These are phyloP conservation scores for Alauda arvensis DNA, from an alignment of 2,797 vertebrate genomes.

Conservation along the genomic window DNA sequence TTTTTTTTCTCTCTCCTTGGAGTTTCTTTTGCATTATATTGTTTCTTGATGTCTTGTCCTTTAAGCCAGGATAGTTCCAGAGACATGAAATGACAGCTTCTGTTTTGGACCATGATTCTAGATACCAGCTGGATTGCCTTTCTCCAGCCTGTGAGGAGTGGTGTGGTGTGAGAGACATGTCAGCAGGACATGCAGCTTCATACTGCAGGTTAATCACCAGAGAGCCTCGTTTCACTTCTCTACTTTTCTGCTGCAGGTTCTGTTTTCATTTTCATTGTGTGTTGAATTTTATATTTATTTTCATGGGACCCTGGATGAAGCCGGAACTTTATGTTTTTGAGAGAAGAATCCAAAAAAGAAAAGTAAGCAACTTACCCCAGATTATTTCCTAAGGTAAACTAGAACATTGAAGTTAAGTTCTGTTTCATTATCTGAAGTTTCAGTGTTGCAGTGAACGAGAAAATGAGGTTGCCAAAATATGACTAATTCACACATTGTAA, in stretches of 20 bases:
- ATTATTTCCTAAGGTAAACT: neutral
- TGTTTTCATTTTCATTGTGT: conserved; percentile 20
- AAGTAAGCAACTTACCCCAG: neutral
- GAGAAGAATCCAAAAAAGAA: neutral
- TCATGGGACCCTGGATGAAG: neutral
- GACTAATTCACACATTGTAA: neutral
- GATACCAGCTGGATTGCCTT: conserved; percentile 31
- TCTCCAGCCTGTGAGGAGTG: conserved; percentile 26
- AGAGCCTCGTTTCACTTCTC: conserved; percentile 23
- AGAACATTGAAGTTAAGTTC: neutral
- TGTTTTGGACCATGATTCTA: neutral
- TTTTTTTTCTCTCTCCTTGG: neutral
- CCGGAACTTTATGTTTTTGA: conserved; percentile 11
- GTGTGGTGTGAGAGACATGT: neutral
- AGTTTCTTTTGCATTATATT: conserved; percentile 35
- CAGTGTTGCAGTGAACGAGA: neutral
- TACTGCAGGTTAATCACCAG: conserved; percentile 42
- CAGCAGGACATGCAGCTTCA: conserved; percentile 43
- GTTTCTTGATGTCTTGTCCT: conserved; percentile 40
- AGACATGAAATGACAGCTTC: conserved; percentile 33
- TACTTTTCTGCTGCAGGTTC: conserved; percentile 10
- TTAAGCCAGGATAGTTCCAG: conserved; percentile 39
- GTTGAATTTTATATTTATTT: conserved; percentile 1
- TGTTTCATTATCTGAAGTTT: neutral
- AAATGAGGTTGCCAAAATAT: neutral